Percentiles rank a stretch among this genome's conserved stretches.
These are phyloP conservation scores for Ectropis crepuscularia DNA, from an alignment of 2,888 invertebrate genomes.

Conservation along the genomic window DNA sequence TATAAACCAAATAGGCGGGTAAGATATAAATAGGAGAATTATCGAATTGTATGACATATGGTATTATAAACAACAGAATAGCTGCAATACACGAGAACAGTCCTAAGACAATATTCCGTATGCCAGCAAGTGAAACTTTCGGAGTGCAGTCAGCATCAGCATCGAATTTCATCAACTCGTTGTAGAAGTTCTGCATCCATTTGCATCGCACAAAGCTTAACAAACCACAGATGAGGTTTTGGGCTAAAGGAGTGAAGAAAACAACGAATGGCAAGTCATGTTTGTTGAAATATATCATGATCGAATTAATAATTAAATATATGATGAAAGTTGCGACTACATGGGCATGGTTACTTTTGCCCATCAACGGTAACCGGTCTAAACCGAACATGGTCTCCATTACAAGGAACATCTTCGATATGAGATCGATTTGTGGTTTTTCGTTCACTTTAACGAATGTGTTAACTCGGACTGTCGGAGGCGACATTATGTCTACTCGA, in stretches of 20 bases:
- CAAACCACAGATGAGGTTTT: constrained; percentile 45
- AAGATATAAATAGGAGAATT: constrained; percentile 33
- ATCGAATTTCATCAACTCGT: constrained; percentile 58
- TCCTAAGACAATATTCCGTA: constrained; percentile 49
- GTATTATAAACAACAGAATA: constrained; percentile 35
- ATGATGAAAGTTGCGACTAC: constrained; percentile 44
- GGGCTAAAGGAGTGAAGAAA: constrained; percentile 24
- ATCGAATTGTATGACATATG: constrained; percentile 10
- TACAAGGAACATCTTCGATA: constrained; percentile 56
- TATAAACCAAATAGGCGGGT: constrained; percentile 46
- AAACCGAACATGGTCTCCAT: constrained; percentile 51
- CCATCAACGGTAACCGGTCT: constrained; percentile 51
- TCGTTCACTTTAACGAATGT: constrained; percentile 51
- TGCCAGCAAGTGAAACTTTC: constrained; percentile 47
- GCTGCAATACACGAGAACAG: constrained; percentile 42
- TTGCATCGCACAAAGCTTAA: constrained; percentile 51
- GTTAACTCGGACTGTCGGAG: constrained; percentile 53
- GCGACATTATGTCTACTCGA: constrained; percentile 47
- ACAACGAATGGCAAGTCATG: not conserved
- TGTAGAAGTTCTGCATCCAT: constrained; percentile 52
- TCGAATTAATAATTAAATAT: constrained; percentile 33
- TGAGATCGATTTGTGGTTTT: constrained; percentile 49
- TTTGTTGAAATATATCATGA: not conserved
- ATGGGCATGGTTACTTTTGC: constrained; percentile 39
- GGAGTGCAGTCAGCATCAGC: constrained; percentile 55